These are phyloP conservation scores for Dryobotodes eremita DNA, from an alignment of 2,888 invertebrate species.

Conservation along the genomic window DNA sequence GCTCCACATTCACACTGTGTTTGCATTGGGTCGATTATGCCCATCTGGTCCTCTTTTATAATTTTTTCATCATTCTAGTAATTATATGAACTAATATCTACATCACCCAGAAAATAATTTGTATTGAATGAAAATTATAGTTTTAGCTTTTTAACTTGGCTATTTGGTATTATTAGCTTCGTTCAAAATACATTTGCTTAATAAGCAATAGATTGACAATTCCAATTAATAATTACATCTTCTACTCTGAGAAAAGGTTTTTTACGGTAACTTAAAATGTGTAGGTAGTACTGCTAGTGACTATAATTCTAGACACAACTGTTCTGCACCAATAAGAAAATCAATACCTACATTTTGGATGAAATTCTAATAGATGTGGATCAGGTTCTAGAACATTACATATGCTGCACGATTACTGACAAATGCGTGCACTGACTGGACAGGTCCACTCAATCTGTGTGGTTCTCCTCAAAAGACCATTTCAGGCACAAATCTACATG, in stretches of 20 bases:
- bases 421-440: too few species aligned
- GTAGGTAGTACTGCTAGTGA: not conserved
- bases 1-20: not conserved
- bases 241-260: too few species aligned
- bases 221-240: not conserved
- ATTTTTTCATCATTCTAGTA: not conserved
- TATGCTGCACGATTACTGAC: too few species aligned
- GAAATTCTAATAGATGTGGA: not conserved
- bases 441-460: too few species aligned
- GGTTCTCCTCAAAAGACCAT: too few species aligned
- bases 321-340: not conserved
- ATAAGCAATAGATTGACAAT: not conserved
- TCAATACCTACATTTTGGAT: not conserved
- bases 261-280: not conserved
- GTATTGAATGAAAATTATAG: not conserved
- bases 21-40: not conserved
- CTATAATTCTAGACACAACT: not conserved
- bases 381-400: constrained; percentile 7
- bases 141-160: not conserved
- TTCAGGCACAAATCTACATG: too few species aligned
- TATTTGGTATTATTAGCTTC: not conserved
- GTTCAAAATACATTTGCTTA: not conserved
- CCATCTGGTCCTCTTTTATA: not conserved
- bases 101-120: not conserved
- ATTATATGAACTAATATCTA: not conserved